phyloP scores from a whole-genome alignment of 2,797 vertebrate genomes.

The Artibeus lituratus region DNA sequence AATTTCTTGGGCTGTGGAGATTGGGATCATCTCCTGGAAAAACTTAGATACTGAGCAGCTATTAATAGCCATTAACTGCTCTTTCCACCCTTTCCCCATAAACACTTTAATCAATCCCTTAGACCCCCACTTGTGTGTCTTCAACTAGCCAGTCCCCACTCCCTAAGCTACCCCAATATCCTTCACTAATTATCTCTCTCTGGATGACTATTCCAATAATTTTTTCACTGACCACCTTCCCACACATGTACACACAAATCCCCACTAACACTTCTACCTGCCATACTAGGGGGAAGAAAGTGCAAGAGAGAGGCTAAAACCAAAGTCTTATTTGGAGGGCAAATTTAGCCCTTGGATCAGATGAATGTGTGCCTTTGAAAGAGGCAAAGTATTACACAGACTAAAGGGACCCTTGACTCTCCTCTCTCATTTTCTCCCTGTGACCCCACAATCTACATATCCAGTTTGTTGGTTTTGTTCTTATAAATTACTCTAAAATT shows the following conservation, averaged over 20 bases:
- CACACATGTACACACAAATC: not conserved
- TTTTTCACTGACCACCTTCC: not conserved
- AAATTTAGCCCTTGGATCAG: slow-evolving; percentile 2
- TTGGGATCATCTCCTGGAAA: not conserved
- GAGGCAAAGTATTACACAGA: not conserved
- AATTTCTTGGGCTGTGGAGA: not conserved
- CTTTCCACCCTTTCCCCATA: not conserved
- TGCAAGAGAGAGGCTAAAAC: not conserved
- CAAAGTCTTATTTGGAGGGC: not conserved
- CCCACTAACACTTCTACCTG: not conserved
- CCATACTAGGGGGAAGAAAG: not conserved
- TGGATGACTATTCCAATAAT: not conserved
- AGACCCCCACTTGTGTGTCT: not conserved
- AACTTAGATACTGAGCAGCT: not conserved
- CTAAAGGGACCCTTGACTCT: not conserved
- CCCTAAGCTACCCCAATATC: not conserved
- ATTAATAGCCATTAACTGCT: not conserved
- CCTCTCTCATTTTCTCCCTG: not conserved
- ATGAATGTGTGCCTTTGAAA: not conserved
- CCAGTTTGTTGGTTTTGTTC: not conserved
- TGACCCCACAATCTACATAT: not conserved
- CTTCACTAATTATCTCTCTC: not conserved
- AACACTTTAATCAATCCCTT: not conserved
- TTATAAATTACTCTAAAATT: slow-evolving; percentile 29
- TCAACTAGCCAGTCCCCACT: not conserved